Percentiles rank a stretch among this genome's conserved stretches.
Evolutionary conservation across 2,888 invertebrate genomes (phyloP).

Genomic region (Exocentrus adspersus): DNA sequence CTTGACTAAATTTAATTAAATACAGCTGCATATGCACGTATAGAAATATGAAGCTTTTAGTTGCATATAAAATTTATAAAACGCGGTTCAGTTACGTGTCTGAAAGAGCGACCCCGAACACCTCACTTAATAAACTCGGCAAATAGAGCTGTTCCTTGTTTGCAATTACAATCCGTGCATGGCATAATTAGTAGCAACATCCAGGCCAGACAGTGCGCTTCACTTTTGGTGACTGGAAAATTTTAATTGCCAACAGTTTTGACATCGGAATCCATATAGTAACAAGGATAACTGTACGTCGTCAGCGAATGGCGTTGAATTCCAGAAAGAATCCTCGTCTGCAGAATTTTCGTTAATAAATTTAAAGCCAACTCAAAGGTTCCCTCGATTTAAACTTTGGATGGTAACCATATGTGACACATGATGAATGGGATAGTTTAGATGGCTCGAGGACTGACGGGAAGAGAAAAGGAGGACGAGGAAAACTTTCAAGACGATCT

Average conservation of each 20-base stretch:
- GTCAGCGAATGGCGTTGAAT: no score
- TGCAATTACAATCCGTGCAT: background rate
- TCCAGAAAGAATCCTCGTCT: no score
- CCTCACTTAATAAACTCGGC: background rate
- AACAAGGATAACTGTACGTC: no score
- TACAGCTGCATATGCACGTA: no score
- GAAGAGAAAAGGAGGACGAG: background rate
- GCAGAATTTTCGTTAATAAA: conserved; percentile 22
- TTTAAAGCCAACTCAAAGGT: conserved; percentile 9
- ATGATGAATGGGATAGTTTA: conserved; percentile 12
- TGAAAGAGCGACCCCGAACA: background rate
- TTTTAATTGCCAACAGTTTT: background rate
- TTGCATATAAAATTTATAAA: background rate
- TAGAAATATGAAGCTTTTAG: no score
- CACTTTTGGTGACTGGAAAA: background rate
- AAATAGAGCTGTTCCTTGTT: background rate
- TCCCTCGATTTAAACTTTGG: conserved; percentile 12
- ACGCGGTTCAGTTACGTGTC: background rate
- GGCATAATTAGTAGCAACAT: conserved; percentile 1
- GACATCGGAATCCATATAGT: no score
- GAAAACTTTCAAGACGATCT: background rate
- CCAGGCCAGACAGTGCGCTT: background rate
- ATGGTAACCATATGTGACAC: conserved; percentile 13
- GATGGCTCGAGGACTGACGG: background rate
- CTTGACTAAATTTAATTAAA: no score